These are phyloP conservation scores for Melanostigma gelatinosum DNA, from an alignment of 2,113 vertebrate genomes.

Conservation along the genomic window DNA sequence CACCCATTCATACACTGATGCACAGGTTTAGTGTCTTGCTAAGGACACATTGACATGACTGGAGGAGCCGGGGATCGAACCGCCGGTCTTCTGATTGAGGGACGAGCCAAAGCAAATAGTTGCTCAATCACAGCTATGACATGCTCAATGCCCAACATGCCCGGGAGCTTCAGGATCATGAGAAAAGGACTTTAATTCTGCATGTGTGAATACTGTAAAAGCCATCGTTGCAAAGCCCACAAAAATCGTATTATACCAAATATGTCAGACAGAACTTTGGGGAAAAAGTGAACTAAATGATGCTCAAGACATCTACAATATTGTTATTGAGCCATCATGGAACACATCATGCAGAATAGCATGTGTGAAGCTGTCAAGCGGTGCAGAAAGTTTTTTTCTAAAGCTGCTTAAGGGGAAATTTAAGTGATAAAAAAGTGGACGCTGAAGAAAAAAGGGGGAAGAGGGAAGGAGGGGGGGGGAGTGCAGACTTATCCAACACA, in stretches of 20 bases:
- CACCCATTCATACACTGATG: too few relatives aligned
- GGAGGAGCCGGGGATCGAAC: too few relatives aligned
- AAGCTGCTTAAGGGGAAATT: constrained; percentile 8
- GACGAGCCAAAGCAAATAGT: neutral
- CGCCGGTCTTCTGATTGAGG: too few relatives aligned
- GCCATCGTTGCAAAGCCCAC: too few relatives aligned
- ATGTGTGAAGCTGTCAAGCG: neutral
- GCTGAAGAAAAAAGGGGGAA: constrained; percentile 1
- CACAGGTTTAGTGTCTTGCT: too few relatives aligned
- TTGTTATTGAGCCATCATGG: neutral
- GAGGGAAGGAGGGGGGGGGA: neutral
- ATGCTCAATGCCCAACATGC: neutral
- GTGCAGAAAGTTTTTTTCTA: neutral
- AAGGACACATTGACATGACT: too few relatives aligned
- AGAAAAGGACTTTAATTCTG: neutral
- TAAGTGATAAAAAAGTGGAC: neutral
- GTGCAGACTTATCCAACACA: too few relatives aligned
- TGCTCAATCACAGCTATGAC: neutral
- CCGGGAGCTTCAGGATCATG: neutral
- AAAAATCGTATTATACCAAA: too few relatives aligned
- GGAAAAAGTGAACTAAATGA: too few relatives aligned
- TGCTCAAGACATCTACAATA: neutral
- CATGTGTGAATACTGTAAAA: neutral
- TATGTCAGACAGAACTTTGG: too few relatives aligned
- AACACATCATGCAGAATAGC: neutral